Percentiles rank a stretch among this genome's conserved stretches.
Conservation (phyloP, 1,140 invertebrate genomes). For the Acromyrmex charruanus region DNA sequence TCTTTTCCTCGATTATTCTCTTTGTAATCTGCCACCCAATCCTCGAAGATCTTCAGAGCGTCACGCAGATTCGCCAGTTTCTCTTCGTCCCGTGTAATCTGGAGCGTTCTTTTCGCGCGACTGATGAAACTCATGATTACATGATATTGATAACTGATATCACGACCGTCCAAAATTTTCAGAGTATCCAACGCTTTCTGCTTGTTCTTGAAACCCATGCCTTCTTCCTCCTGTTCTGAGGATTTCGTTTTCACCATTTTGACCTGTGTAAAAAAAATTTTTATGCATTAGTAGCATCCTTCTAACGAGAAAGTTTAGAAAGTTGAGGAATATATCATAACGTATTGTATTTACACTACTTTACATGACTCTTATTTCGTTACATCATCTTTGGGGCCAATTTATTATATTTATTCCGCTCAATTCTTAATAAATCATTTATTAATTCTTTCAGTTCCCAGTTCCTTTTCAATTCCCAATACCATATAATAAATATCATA, state of each 20-base stretch:
- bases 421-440: too few species aligned
- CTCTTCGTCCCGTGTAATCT: conserved; percentile 83
- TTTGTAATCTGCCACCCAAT: conserved; percentile 83
- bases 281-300: too few species aligned
- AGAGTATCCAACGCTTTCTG: conserved; percentile 83
- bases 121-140: conserved; percentile 81
- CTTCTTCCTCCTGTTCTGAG: conserved; percentile 56
- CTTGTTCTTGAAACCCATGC: conserved; percentile 84
- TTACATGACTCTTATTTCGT: too few species aligned
- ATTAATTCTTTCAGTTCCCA: not conserved
- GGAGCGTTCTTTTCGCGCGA: conserved; percentile 82
- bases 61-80: conserved; percentile 80
- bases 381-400: too few species aligned
- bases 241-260: conserved; percentile 65
- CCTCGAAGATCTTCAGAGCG: conserved; percentile 81
- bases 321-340: too few species aligned
- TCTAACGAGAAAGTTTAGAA: too few species aligned
- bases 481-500: not conserved
- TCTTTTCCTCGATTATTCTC: conserved; percentile 79
- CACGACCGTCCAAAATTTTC: conserved; percentile 80
- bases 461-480: not conserved
- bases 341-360: too few species aligned
- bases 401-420: too few species aligned
- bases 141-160: conserved; percentile 83
- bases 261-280: not conserved